Base-by-base conservation (phyloP, 2,113 vertebrate genomes). In the Setophaga petechia region DNA sequence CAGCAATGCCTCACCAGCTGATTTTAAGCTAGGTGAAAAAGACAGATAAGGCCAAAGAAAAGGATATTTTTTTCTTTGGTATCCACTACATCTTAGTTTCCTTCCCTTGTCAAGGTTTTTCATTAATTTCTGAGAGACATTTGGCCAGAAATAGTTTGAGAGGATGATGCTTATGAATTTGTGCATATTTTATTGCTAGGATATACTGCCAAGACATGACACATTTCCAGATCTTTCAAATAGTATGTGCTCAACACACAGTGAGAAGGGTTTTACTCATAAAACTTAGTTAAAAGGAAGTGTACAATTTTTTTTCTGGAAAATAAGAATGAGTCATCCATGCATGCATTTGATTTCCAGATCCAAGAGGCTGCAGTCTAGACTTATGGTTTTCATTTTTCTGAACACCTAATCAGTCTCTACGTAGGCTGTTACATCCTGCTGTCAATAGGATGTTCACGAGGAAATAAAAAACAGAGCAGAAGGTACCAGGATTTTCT, bases 311-410 rank as follows among this genome's bases (percentile, higher is more conserved):
- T 88, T 76, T 96, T 85, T 95, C 65, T 92, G 79, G 81, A 81
- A 96, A 93, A 92, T 73, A 96, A 90, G 82, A 92, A 94, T 97
- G 87, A 97, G 69, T 97, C 93, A 97, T 92, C 94, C 77, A 75
- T 87, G 73, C 37, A 82, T 3, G 13, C 84, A 94, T 94, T 96
- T 95, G 87, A 96, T 97, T 97, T 95, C 35, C 68, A 86, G 94
- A 93, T 97, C 84, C 66, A 78, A 96, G 86, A 87, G 35, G 94
- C 66, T 97, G 30, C 85, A 89, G 68, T 95, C 83, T 91, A 96
- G 87, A 97, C 96, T 96, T 96, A 92, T 3, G 33, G 84, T 87
- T 97, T 94, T 95, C 78, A 93, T 93, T 94, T 95, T 84, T 46
- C 80, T 83, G 74, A 96, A 84, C 82, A 90, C 87, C 95, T 97